Percentiles rank a stretch among this genome's conserved stretches.
phyloP scores from a whole-genome alignment of 2,113 vertebrate species.

The Scartelaos histophorus region DNA sequence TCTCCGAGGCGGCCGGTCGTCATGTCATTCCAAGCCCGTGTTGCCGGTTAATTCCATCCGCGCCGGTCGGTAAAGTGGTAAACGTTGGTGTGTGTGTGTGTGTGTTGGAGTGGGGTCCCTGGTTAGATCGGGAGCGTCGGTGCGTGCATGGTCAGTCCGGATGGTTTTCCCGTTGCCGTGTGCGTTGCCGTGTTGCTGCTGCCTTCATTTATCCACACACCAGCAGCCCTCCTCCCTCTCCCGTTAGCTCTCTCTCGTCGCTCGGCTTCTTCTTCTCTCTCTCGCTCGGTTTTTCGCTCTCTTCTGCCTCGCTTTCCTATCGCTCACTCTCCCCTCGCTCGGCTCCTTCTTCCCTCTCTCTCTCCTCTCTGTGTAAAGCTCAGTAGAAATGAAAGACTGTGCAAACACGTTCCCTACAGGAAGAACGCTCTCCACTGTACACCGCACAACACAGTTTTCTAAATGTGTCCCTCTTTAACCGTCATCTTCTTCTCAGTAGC shows the following conservation, averaged over 20 bases:
- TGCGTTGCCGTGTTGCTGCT: constrained; percentile 53
- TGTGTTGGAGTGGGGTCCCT: not conserved
- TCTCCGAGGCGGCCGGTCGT: not conserved
- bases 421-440: too few species aligned
- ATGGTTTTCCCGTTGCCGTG: constrained; percentile 54
- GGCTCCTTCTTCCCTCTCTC: too few species aligned
- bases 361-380: too few species aligned
- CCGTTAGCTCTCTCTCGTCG: not conserved
- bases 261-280: constrained; percentile 12
- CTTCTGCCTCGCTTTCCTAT: too few species aligned
- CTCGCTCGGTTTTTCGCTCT: not conserved
- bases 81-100: not conserved
- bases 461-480: too few species aligned
- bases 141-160: constrained; percentile 34
- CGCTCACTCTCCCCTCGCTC: too few species aligned
- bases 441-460: too few species aligned
- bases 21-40: not conserved
- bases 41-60: not conserved
- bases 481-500: too few species aligned
- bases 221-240: constrained; percentile 11
- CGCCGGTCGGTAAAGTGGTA: not conserved
- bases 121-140: not conserved
- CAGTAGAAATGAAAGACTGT: too few species aligned
- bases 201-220: constrained; percentile 54
- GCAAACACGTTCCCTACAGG: too few species aligned